A percentile compares a stretch with the other conserved stretches of the same genome.
phyloP scores from a whole-genome alignment of 1,140 invertebrate species.

The Parasteatoda tepidariorum region DNA sequence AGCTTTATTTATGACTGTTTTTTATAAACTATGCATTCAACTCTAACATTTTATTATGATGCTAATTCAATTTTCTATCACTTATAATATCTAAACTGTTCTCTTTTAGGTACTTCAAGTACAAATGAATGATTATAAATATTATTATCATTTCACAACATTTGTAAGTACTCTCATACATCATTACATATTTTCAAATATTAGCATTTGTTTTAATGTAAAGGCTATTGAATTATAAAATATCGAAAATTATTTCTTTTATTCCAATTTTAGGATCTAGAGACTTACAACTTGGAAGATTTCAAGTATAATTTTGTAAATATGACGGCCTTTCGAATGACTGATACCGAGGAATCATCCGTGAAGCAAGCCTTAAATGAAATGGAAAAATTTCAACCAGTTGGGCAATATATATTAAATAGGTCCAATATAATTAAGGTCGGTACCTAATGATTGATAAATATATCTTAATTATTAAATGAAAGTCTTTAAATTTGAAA shows the following conservation, averaged over 20 bases:
- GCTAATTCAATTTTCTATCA: no score
- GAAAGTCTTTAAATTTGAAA: no score
- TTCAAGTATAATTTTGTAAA: constrained; percentile 95
- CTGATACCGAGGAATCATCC: constrained; percentile 81
- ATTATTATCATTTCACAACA: constrained; percentile 93
- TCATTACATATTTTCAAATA: no score
- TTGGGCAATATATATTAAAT: constrained; percentile 83
- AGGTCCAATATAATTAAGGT: constrained; percentile 80
- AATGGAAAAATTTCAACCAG: constrained; percentile 89
- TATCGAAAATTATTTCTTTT: no score
- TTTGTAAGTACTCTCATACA: constrained; percentile 79
- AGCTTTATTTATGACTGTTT: no score
- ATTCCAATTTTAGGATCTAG: constrained; percentile 83
- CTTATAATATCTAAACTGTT: no score
- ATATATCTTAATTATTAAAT: no score
- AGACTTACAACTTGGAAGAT: constrained; percentile 91
- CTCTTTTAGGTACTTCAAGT: constrained; percentile 85
- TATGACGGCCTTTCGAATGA: constrained; percentile 89
- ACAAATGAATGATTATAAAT: constrained; percentile 93
- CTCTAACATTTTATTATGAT: no score
- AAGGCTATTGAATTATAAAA: no score
- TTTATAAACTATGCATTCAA: no score
- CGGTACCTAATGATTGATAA: constrained; percentile 61
- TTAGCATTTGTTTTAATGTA: no score
- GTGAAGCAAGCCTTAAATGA: constrained; percentile 82